Evolutionary conservation across 2,797 vertebrate species (phyloP).

Genomic region (Lepus oiostolus): DNA sequence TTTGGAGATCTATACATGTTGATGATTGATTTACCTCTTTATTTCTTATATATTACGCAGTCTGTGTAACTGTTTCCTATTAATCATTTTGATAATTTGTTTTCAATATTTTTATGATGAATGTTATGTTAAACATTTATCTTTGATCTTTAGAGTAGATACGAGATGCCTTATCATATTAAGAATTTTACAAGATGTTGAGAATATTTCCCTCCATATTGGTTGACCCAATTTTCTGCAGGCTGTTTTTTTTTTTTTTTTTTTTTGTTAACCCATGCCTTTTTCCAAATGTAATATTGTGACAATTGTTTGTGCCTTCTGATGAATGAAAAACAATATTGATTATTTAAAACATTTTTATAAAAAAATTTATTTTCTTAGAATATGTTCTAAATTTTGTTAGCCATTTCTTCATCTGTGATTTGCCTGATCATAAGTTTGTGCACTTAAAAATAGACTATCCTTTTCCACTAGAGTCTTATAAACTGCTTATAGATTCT

Average conservation of each 20-base stretch:
- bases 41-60: background rate
- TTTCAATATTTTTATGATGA: background rate
- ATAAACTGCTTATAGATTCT: background rate
- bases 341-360: background rate
- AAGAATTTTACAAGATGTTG: background rate
- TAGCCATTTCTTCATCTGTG: background rate
- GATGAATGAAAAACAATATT: background rate
- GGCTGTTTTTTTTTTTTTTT: background rate
- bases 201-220: constrained; percentile 26
- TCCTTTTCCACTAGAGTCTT: background rate
- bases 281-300: background rate
- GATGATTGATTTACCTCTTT: background rate
- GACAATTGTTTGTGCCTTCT: background rate
- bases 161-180: background rate
- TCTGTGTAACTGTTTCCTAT: constrained; percentile 23
- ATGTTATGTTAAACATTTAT: background rate
- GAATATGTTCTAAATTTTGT: constrained; percentile 5
- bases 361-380: background rate
- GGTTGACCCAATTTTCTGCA: constrained; percentile 28
- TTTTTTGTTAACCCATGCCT: background rate
- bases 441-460: background rate
- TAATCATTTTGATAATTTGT: background rate
- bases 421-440: constrained; percentile 5
- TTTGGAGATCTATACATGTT: background rate
- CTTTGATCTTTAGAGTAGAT: background rate